phyloP scores from a whole-genome alignment of 2,888 invertebrate species.

The Tachina fera region DNA sequence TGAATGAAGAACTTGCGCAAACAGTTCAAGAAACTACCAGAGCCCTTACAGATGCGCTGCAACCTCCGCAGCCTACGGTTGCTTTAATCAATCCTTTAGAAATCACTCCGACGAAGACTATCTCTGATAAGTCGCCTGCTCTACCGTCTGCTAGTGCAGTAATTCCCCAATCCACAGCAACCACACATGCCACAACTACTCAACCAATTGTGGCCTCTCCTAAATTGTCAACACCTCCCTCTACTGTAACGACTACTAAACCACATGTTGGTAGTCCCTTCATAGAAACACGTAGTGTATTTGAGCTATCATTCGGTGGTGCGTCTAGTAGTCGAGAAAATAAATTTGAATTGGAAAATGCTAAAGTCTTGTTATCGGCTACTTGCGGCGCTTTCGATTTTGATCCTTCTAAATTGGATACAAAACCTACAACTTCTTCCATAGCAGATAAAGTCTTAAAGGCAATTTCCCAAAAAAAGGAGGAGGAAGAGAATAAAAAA shows the following conservation, averaged over 20 bases:
- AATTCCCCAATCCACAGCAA: slow-evolving; percentile 38
- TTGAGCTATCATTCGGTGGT: slow-evolving; percentile 80
- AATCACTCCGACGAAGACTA: slow-evolving; percentile 53
- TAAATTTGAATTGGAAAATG: slow-evolving; percentile 81
- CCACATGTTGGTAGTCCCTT: slow-evolving; percentile 79
- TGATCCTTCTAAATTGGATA: slow-evolving; percentile 81
- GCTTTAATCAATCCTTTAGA: slow-evolving; percentile 46
- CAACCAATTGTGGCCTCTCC: slow-evolving; percentile 52
- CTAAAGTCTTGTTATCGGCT: slow-evolving; percentile 80
- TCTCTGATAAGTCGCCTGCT: slow-evolving; percentile 4
- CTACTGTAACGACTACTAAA: slow-evolving; percentile 38
- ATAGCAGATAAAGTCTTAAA: slow-evolving; percentile 87
- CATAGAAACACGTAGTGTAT: slow-evolving; percentile 81
- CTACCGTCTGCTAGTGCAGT: slow-evolving; percentile 33
- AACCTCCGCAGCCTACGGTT: slow-evolving; percentile 72
- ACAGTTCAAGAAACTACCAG: slow-evolving; percentile 81
- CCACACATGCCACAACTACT: slow-evolving; percentile 26
- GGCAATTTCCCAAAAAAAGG: slow-evolving; percentile 85
- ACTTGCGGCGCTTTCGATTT: slow-evolving; percentile 79
- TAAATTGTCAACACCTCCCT: slow-evolving; percentile 64
- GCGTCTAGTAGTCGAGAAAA: slow-evolving; percentile 79
- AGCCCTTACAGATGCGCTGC: slow-evolving; percentile 78
- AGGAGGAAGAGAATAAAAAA: slow-evolving; percentile 83
- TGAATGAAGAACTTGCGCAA: slow-evolving; percentile 81
- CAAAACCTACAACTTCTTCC: slow-evolving; percentile 84